Evolutionary conservation across 2,888 invertebrate genomes (phyloP).

Genomic region (Drosophila colorata): DNA sequence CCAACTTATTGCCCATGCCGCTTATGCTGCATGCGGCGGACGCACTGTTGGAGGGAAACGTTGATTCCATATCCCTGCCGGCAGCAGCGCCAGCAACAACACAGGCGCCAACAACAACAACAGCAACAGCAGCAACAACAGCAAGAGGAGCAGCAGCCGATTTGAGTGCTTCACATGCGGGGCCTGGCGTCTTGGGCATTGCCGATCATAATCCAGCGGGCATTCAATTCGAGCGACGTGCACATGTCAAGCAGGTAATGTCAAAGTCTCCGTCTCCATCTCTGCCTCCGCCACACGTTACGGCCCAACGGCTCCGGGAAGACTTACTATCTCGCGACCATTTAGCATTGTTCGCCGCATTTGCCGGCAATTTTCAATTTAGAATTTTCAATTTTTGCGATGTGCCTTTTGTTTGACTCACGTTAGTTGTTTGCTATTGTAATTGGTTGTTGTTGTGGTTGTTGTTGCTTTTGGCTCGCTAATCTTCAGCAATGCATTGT

Average conservation of each 20-base stretch:
- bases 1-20: constrained; percentile 49
- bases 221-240: constrained; percentile 84
- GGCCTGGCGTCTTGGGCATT: constrained; percentile 61
- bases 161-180: not conserved
- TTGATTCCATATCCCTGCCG: constrained; percentile 83
- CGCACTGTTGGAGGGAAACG: constrained; percentile 81
- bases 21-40: constrained; percentile 70
- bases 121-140: constrained; percentile 10
- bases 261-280: constrained; percentile 7
- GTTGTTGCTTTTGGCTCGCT: not conserved
- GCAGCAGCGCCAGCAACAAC: constrained; percentile 56
- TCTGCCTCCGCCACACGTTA: constrained; percentile 3
- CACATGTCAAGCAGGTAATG: constrained; percentile 84
- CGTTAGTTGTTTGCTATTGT: constrained; percentile 1
- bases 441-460: constrained; percentile 1
- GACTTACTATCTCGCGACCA: constrained; percentile 5
- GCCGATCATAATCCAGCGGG: constrained; percentile 83
- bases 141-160: constrained; percentile 1
- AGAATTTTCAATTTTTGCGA: constrained; percentile 28
- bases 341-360: constrained; percentile 17
- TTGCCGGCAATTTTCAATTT: constrained; percentile 6
- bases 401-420: constrained; percentile 28
- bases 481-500: constrained; percentile 40
- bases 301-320: constrained; percentile 1
- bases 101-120: constrained; percentile 12